Percentiles rank a stretch among this genome's conserved stretches.
These are phyloP conservation scores for Harpalus rufipes DNA, from an alignment of 2,888 invertebrate species.

Conservation along the genomic window DNA sequence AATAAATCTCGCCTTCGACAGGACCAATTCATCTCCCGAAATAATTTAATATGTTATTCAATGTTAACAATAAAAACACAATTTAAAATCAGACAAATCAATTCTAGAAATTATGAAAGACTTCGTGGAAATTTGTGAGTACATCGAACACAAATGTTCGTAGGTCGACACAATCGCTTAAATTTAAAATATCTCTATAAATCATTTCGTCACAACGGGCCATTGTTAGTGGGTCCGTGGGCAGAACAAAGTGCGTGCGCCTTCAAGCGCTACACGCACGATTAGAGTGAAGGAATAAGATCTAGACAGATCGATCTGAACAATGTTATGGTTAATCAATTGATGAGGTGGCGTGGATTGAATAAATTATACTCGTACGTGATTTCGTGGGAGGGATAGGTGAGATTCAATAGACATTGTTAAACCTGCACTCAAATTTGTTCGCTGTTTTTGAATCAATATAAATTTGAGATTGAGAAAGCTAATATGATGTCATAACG, in stretches of 20 bases:
- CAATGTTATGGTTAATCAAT: conserved; percentile 37
- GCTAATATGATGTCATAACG: too few relatives aligned
- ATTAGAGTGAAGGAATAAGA: conserved; percentile 4
- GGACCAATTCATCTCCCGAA: conserved; percentile 17
- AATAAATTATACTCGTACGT: conserved; percentile 15
- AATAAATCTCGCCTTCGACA: conserved; percentile 28
- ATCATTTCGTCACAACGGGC: conserved; percentile 41
- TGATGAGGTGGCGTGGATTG: conserved; percentile 26
- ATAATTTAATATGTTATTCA: conserved; percentile 6
- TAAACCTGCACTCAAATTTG: background rate
- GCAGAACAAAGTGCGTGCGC: conserved; percentile 35
- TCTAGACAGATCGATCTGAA: conserved; percentile 18
- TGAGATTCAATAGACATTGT: conserved; percentile 10
- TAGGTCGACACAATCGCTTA: conserved; percentile 46
- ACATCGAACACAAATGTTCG: conserved; percentile 9
- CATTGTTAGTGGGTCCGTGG: conserved; percentile 25
- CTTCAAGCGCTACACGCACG: conserved; percentile 17
- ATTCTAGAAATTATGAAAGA: conserved; percentile 33
- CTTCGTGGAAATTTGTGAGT: conserved; percentile 19
- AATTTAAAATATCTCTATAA: conserved; percentile 49
- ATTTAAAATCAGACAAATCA: conserved; percentile 35
- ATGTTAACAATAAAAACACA: conserved; percentile 33
- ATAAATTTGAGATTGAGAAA: too few relatives aligned
- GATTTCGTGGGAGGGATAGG: conserved; percentile 23
- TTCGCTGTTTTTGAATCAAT: background rate